Evolutionary conservation across 2,113 vertebrate genomes (phyloP).

Genomic region (Paradoxurus hermaphroditus): DNA sequence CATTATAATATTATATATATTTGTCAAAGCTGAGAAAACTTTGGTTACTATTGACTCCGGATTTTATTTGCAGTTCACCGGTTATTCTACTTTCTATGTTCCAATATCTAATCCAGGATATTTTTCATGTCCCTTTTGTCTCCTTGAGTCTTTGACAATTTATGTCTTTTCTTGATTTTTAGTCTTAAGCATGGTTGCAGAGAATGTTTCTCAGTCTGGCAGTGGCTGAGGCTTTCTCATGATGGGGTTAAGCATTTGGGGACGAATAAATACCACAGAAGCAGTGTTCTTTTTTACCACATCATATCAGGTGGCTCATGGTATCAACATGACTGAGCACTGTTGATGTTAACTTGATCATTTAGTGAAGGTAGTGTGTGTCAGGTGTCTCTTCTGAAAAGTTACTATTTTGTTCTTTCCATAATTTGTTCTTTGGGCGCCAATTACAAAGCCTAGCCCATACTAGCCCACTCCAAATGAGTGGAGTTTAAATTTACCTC

Average conservation of each 20-base stretch:
- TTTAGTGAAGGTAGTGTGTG: neutral
- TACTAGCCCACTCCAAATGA: neutral
- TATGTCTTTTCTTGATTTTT: neutral
- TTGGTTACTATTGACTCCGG: neutral
- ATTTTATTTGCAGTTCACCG: neutral
- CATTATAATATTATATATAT: neutral
- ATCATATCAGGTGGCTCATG: neutral
- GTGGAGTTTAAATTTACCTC: neutral
- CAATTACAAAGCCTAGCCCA: neutral
- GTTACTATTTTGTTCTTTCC: neutral
- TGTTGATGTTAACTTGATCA: neutral
- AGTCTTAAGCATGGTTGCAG: neutral
- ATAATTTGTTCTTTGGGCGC: neutral
- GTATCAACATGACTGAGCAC: neutral
- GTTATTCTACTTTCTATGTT: neutral
- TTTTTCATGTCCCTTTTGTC: neutral
- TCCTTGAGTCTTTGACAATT: neutral
- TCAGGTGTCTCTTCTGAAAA: neutral
- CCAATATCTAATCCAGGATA: neutral
- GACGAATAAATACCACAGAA: neutral
- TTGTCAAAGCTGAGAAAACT: neutral
- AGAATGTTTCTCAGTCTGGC: neutral
- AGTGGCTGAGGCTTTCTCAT: neutral
- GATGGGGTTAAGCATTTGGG: neutral
- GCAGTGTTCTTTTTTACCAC: neutral